Evolutionary conservation across 1,140 invertebrate genomes (phyloP), one percentile per base, ranked within the genome.

Genomic region (Mactra quadrangularis): DNA sequence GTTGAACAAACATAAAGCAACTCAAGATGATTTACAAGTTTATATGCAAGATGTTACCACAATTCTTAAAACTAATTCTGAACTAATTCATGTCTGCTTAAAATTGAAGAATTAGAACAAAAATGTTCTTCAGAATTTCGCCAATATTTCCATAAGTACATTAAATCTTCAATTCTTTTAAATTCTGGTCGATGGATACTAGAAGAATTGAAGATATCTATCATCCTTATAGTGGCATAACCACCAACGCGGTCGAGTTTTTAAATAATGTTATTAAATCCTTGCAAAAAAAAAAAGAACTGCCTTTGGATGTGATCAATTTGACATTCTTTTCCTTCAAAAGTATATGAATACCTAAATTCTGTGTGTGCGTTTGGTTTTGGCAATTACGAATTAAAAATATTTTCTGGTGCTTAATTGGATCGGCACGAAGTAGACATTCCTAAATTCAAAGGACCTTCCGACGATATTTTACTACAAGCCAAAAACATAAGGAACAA

Each of bases 191-290:
- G 62, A 1, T 66, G 62, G 62, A 6, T 66, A n/a, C 22, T 66
- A 66, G 62, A 66, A 47, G 15, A 15, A 15, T 33, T 17, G 17
- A 35, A n/a, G n/a, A 35, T 35, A 60, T 60, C 3, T 60, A 60
- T 17, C 17, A 60, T 19, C 29, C 29, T 6, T 33, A 60, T 33
- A 33, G 29, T 3, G 57, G 57, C 7, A 35, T 60, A 3, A 66
- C 62, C 1, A 45, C 35, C 15, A 66, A 66, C 38, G 9, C 38
- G 15, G 35, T 38, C n/a, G 62, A 66, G 25, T 45, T 9, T 11
- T 15, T 66, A 4, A 66, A 66, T 66, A 66, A 66, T 33, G 45
- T 47, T 11, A 45, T 66, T n/a, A 66, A 66, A 22, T 66, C 35
- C 1, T 13, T 66, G 1, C 35, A 66, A 41, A 7, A 47, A 7